Evolutionary conservation across 2,113 vertebrate genomes (phyloP), one percentile per base, ranked within the genome.

Genomic region (Gopherus flavomarginatus): DNA sequence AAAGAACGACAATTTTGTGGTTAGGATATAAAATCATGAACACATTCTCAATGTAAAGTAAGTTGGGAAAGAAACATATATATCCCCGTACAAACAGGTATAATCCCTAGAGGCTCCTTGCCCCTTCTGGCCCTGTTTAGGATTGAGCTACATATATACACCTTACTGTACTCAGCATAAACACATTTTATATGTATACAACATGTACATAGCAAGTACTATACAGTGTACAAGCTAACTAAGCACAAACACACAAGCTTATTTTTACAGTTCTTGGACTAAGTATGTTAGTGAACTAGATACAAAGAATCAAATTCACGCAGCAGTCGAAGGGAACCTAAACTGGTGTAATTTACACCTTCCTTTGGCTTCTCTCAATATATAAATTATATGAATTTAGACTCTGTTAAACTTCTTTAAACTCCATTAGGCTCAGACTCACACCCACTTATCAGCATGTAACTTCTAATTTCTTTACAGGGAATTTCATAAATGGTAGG

Each of bases 71-170:
- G 81, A 91, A 96, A 95, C 16, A 72, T 86, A 85, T 93, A 84
- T 97, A 94, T 85, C 79, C 89, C 88, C 90, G 47, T 92, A 87
- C 62, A 93, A 95, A 92, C 87, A 97, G 88, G 95, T 97, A 89
- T 90, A 95, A 93, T 94, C 83, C 88, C 82, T 22, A 57, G 65
- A 90, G 81, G 14, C 49, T 88, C 79, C 83, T 90, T 86, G 42
- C 0, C 0, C 53, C 86, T 81, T 50, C 42, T 87, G 29, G 42
- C 50, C 79, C 22, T 21, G 1, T n/a, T 56, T 81, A 42, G 53
- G 54, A 82, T 57, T 52, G 86, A 87, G 53, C 75, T 92, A 16
- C 54, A 29, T 83, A 77, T 83, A 54, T 52, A 4, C 54, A 26
- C 38, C 65, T 72, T 82, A 44, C 44, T 53, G 19, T 50, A 16